phyloP scores from a whole-genome alignment of 2,797 vertebrate genomes.

The Acridotheres tristis region DNA sequence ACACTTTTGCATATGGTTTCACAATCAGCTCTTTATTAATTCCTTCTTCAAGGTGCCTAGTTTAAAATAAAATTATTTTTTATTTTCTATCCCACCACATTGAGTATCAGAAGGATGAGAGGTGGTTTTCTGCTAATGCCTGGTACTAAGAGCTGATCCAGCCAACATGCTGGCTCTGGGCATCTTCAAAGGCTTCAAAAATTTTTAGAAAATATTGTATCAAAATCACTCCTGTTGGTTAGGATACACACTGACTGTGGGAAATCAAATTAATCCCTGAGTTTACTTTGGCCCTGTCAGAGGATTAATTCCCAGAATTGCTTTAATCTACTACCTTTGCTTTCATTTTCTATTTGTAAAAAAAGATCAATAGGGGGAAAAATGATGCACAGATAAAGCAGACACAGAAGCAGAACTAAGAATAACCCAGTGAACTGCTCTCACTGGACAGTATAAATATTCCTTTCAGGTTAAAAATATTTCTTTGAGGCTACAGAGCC shows the following conservation, averaged over 20 bases:
- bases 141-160: neutral
- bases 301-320: neutral
- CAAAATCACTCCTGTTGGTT: neutral
- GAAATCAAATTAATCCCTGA: neutral
- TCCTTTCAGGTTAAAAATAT: slow-evolving; percentile 60
- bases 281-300: neutral
- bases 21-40: slow-evolving; percentile 23
- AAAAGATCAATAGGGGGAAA: neutral
- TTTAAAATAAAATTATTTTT: neutral
- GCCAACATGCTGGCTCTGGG: neutral
- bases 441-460: slow-evolving; percentile 55
- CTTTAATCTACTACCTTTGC: neutral
- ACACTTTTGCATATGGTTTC: neutral
- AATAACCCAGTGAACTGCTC: neutral
- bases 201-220: neutral
- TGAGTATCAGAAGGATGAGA: neutral
- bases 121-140: neutral
- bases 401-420: slow-evolving; percentile 25
- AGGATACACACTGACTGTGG: neutral
- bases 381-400: neutral
- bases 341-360: slow-evolving; percentile 27
- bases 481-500: slow-evolving; percentile 24
- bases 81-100: neutral
- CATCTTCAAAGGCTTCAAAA: neutral
- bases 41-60: neutral